phyloP scores from a whole-genome alignment of 92 coral and sea anemone species.

The Epizoanthus illoricatus region DNA sequence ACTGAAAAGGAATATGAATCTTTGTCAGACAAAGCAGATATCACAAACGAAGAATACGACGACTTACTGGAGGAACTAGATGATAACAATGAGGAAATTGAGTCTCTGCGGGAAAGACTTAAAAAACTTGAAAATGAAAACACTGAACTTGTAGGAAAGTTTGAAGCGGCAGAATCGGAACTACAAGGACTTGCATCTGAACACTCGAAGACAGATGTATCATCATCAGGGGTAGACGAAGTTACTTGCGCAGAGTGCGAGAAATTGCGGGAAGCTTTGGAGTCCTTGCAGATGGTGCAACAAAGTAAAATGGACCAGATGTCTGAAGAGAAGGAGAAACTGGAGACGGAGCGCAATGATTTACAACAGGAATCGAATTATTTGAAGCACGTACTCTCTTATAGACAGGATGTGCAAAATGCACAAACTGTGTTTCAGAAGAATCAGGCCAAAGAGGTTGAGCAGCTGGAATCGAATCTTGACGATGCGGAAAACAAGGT shows the following conservation, averaged over 20 bases:
- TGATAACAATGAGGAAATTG: constrained; percentile 54
- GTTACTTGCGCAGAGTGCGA: constrained; percentile 59
- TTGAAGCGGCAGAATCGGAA: constrained; percentile 14
- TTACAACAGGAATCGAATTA: constrained; percentile 81
- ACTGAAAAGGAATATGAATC: not conserved
- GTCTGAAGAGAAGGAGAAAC: constrained; percentile 69
- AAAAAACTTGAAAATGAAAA: constrained; percentile 32
- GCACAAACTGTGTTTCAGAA: constrained; percentile 68
- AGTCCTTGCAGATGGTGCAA: constrained; percentile 44
- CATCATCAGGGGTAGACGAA: not conserved
- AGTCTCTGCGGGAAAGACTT: constrained; percentile 38
- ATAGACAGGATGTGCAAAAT: constrained; percentile 83
- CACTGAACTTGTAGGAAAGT: constrained; percentile 33
- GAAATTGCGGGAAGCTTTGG: constrained; percentile 50
- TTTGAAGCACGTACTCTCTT: constrained; percentile 89
- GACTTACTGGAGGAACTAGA: constrained; percentile 59
- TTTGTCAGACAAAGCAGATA: constrained; percentile 43
- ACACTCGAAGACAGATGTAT: not conserved
- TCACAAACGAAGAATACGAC: constrained; percentile 48
- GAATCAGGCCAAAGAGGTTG: constrained; percentile 62
- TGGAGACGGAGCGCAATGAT: constrained; percentile 73
- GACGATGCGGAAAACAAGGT: constrained; percentile 85
- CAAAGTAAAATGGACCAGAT: constrained; percentile 54
- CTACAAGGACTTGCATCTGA: constrained; percentile 17
- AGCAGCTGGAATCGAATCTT: constrained; percentile 73